Percentiles rank a stretch among this genome's conserved stretches.
Conservation (phyloP, 2,888 invertebrate species). For the Drosophila acutilabella region DNA sequence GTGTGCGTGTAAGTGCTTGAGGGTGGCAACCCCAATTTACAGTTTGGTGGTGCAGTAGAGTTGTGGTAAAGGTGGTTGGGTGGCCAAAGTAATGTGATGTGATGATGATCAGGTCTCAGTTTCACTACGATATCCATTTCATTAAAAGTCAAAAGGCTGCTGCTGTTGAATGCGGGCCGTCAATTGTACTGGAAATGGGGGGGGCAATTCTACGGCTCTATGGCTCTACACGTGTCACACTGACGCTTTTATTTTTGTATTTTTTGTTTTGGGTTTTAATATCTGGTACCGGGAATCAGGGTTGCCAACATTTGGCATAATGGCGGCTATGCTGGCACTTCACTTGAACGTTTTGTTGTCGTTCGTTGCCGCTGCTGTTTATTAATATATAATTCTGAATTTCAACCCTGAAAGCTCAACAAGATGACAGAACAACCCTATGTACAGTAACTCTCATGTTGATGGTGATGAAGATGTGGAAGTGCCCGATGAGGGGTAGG, state of each 20-base stretch:
- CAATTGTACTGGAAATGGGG: background rate
- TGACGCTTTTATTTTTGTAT: slow-evolving; percentile 54
- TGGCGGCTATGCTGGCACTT: slow-evolving; percentile 73
- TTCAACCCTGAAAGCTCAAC: slow-evolving; percentile 73
- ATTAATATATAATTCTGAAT: slow-evolving; percentile 72
- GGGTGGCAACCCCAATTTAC: slow-evolving; percentile 6
- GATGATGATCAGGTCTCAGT: slow-evolving; percentile 34
- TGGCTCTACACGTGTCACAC: slow-evolving; percentile 72
- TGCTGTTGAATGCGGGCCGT: slow-evolving; percentile 43
- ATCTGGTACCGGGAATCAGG: slow-evolving; percentile 38
- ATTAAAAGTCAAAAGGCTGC: slow-evolving; percentile 78
- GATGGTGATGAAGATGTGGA: slow-evolving; percentile 57
- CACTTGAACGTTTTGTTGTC: slow-evolving; percentile 53
- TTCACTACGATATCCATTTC: slow-evolving; percentile 72
- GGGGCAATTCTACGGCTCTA: slow-evolving; percentile 2
- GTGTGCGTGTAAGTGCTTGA: slow-evolving; percentile 31
- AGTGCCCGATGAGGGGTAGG: background rate
- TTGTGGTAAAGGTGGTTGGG: background rate
- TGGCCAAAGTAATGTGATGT: background rate
- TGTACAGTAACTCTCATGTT: slow-evolving; percentile 41
- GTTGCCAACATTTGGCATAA: slow-evolving; percentile 72
- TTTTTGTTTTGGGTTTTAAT: slow-evolving; percentile 6
- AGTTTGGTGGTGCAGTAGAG: background rate
- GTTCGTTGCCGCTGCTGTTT: slow-evolving; percentile 44
- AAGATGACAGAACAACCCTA: slow-evolving; percentile 56